Base-by-base conservation (phyloP, 2,888 invertebrate species). In the Himalopsyche kuldschensis region DNA sequence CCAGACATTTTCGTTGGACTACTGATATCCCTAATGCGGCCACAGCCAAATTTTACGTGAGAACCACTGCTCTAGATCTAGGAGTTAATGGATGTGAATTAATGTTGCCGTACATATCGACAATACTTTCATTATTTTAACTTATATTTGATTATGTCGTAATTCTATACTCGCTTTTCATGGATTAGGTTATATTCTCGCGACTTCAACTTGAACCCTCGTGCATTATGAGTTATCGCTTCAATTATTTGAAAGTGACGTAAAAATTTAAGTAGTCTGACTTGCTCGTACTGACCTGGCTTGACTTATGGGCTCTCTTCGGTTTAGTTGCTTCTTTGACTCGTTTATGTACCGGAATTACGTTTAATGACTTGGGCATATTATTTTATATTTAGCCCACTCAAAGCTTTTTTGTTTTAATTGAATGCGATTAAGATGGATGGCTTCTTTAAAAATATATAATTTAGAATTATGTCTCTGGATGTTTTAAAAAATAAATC, bases 221-320 rank as follows among this genome's bases (percentile, higher is more conserved):
- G 69, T 69, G 69, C 69, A 15, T 69, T 69, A 69, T 69, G 69
- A 69, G 27, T 69, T 69, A 69, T 69, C 69, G 69, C 69, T 69
- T 69, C 69, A 69, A 69, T 69, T 69, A 69, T 69, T 69, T 69
- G 69, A 69, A 69, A 69, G 69, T 69, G 69, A 69, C 69, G 69
- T 69, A 69, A 69, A 69, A 69, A 69, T 69, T 69, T 30, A 69
- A 69, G 69, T 11, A 69, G 69, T 27, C 69, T 69, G 69, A 69
- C 69, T 69, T 69, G 27, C 69, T 69, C 69, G 27, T 69, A 11
- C 24, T 69, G 69, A 69, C 69, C 69, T 69, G 69, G 27, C 69
- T 69, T 69, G 69, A 69, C 69, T 69, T 69, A 69, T 69, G 69
- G 69, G 69, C 3, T 69, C 69, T 69, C 69, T 69, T 69, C n/a